Base-by-base conservation (phyloP, 2,113 vertebrate genomes). In the Campylomormyrus tamandua region DNA sequence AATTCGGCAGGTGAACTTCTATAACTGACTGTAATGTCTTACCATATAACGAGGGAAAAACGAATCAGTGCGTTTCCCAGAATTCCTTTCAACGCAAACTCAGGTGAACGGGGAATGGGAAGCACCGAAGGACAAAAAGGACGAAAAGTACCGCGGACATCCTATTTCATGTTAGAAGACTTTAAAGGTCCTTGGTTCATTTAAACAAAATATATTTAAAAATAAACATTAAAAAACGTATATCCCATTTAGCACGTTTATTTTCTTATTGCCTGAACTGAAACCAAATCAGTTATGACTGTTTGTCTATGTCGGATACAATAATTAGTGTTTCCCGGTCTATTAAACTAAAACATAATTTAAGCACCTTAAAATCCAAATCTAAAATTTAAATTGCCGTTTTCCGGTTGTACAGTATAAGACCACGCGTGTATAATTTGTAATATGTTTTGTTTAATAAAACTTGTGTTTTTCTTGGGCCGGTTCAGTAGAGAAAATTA, bases 401-500 rank as follows among this genome's bases (percentile, higher is more conserved):
- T 39, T 56, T 56, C 11, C 19, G 17, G 10, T 90, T 77, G 42
- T 83, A 89, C 84, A 53, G 89, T n/a, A 24, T 87, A 56, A 58
- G 7, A 15, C 46, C 48, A 27, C 8, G 27, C 53, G 87, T 87
- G 86, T 93, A 90, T 94, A 93, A 92, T 92, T 84, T 88, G 92
- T 94, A 87, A 94, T 95, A 92, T 96, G 94, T 95, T 96, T 95
- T 89, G 91, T 95, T 96, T 95, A 96, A 96, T 96, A 95, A 96
- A 92, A 91, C 89, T 49, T 58, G 91, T 96, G 94, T 95, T 96
- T 94, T 94, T 95, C 92, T 96, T 96, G 94, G 93, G 90, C 92
- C 92, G 89, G 83, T 91, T 91, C 91, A 88, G 94, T 95, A 91
- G 90, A 91, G 90, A 92, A 93, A 94, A 95, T 95, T 94, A 92